Conservation (phyloP, 1,140 invertebrate species). For the Drosophila tropicalis region DNA sequence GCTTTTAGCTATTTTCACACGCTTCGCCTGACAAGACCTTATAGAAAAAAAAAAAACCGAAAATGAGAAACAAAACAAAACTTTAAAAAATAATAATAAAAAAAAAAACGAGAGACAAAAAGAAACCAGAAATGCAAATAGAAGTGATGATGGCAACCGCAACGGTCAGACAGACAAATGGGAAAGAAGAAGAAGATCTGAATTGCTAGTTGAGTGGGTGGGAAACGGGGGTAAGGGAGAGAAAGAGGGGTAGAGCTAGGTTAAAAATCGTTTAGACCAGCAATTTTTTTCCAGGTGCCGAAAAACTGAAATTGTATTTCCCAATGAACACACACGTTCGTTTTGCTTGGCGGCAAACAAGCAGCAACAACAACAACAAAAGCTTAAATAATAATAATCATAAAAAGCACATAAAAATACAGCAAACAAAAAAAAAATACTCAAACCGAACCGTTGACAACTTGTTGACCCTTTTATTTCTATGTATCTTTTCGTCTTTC, state of each 20-base stretch:
- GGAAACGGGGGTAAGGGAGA: too few species aligned
- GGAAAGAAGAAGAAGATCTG: too few species aligned
- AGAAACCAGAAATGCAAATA: conserved; percentile 21
- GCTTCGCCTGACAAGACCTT: conserved; percentile 14
- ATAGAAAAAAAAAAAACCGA: neutral
- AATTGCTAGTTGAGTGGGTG: too few species aligned
- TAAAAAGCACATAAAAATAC: conserved; percentile 22
- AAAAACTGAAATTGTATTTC: conserved; percentile 11
- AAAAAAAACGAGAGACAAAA: neutral
- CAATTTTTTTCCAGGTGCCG: conserved; percentile 15
- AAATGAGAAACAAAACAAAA: conserved; percentile 6
- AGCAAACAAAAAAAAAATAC: conserved; percentile 26
- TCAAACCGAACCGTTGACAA: conserved; percentile 48
- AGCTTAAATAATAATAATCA: conserved; percentile 20
- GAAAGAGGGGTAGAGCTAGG: neutral
- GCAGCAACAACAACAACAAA: conserved; percentile 2
- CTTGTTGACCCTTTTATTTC: conserved; percentile 50
- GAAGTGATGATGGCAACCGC: conserved; percentile 10
- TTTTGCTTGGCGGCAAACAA: neutral
- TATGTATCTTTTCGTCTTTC: neutral
- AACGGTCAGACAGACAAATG: neutral
- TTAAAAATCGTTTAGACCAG: conserved; percentile 17
- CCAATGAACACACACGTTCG: conserved; percentile 16
- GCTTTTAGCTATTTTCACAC: conserved; percentile 18
- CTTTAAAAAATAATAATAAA: neutral